Evolutionary conservation across 2,797 vertebrate genomes (phyloP).

Genomic region (Neosilurus hyrtlii): DNA sequence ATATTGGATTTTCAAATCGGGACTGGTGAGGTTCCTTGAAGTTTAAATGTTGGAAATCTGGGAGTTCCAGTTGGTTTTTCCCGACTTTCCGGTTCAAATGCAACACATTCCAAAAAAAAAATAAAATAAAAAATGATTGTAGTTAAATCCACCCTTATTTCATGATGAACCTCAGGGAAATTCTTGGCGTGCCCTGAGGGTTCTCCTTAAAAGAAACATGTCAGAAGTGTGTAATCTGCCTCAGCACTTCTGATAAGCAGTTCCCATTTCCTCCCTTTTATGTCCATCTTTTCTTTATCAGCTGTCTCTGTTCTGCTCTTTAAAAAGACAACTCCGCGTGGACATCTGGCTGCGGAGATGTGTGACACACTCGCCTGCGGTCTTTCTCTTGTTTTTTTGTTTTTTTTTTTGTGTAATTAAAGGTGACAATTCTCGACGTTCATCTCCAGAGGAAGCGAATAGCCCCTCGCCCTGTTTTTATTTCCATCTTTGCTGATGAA

Average conservation of each 20-base stretch:
- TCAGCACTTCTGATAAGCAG: constrained; percentile 63
- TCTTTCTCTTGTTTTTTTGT: constrained; percentile 6
- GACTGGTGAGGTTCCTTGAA: too few species aligned
- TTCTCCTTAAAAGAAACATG: constrained; percentile 68
- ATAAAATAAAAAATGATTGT: constrained; percentile 66
- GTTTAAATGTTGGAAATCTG: too few species aligned
- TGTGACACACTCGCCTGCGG: constrained; percentile 60
- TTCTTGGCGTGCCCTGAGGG: constrained; percentile 63
- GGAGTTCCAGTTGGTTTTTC: too few species aligned
- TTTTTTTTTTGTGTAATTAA: constrained; percentile 56
- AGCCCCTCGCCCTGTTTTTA: not conserved
- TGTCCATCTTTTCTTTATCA: constrained; percentile 42
- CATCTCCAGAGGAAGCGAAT: not conserved
- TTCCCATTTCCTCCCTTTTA: constrained; percentile 49
- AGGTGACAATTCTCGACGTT: constrained; percentile 54
- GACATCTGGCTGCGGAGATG: constrained; percentile 48
- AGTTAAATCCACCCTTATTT: constrained; percentile 72
- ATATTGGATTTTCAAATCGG: too few species aligned
- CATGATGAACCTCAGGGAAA: constrained; percentile 67
- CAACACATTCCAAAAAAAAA: too few species aligned
- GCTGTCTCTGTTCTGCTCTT: constrained; percentile 60
- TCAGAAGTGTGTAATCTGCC: constrained; percentile 68
- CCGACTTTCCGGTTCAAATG: too few species aligned
- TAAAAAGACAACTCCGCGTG: constrained; percentile 58
- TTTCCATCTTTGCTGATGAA: constrained; percentile 12